Conservation (phyloP, 1,140 invertebrate species). For the Helicoverpa zea region DNA sequence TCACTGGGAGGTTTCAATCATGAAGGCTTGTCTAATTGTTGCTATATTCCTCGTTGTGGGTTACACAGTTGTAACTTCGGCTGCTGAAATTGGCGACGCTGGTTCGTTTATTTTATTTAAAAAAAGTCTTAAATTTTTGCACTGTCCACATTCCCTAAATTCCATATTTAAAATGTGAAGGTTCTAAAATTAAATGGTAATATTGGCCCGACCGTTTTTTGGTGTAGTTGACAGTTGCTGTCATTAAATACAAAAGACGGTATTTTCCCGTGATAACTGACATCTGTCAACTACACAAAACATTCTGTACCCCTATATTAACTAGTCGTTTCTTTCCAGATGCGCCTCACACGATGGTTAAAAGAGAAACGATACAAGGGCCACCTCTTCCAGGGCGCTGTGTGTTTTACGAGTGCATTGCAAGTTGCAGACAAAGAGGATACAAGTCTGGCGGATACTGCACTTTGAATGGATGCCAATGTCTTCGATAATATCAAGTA, state of each 20-base stretch:
- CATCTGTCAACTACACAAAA: neutral
- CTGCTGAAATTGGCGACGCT: constrained; percentile 41
- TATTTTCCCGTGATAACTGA: neutral
- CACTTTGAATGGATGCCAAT: constrained; percentile 75
- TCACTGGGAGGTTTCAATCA: constrained; percentile 58
- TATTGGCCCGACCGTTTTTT: too few relatives aligned
- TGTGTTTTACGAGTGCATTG: constrained; percentile 74
- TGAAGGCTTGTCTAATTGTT: constrained; percentile 67
- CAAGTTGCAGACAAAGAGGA: constrained; percentile 64
- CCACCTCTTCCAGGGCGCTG: constrained; percentile 61
- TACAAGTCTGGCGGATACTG: constrained; percentile 70
- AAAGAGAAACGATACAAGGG: constrained; percentile 62
- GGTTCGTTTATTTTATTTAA: constrained; percentile 1
- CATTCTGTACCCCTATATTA: too few relatives aligned
- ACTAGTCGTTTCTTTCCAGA: constrained; percentile 56
- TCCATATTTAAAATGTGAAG: too few relatives aligned
- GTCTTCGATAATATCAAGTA: constrained; percentile 53
- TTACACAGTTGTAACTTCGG: constrained; percentile 52
- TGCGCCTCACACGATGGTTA: constrained; percentile 53
- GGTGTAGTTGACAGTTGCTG: too few relatives aligned
- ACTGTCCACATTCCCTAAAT: too few relatives aligned
- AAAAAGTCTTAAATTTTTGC: too few relatives aligned
- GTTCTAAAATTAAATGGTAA: too few relatives aligned
- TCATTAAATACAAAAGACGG: too few relatives aligned
- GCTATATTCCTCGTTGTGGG: constrained; percentile 54